Evolutionary conservation across 2,888 invertebrate species (phyloP).

Genomic region (Theretra japonica): DNA sequence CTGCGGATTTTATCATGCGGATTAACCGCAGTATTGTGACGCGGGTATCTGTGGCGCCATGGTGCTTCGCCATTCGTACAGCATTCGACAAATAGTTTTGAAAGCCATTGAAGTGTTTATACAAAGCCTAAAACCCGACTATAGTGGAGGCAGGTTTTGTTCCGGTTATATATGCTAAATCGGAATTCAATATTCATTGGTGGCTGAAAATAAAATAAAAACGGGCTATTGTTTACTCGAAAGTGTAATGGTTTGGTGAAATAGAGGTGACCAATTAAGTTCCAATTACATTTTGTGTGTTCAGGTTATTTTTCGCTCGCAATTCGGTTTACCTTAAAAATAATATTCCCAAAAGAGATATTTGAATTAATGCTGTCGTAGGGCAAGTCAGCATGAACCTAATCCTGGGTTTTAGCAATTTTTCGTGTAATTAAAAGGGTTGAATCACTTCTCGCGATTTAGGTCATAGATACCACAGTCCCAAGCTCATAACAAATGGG

Average conservation of each 20-base stretch:
- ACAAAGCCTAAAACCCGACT: slow-evolving; percentile 13
- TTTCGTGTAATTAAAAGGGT: slow-evolving; percentile 24
- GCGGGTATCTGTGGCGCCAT: slow-evolving; percentile 35
- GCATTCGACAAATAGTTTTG: slow-evolving; percentile 17
- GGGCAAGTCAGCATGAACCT: neutral
- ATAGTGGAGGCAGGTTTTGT: neutral
- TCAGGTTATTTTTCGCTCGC: no score
- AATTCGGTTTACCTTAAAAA: neutral
- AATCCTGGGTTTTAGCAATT: slow-evolving; percentile 10
- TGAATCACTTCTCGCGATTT: neutral
- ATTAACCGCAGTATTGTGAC: slow-evolving; percentile 42
- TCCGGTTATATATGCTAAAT: neutral
- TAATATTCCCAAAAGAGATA: neutral
- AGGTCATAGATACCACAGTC: slow-evolving; percentile 9
- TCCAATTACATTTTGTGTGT: no score
- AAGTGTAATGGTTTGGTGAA: no score
- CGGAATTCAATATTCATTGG: neutral
- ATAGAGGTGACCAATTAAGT: no score
- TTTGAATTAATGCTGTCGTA: slow-evolving; percentile 2
- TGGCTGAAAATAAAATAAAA: neutral
- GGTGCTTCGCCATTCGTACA: slow-evolving; percentile 31
- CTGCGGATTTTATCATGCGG: slow-evolving; percentile 41
- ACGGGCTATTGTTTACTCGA: no score
- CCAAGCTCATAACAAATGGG: slow-evolving; percentile 6
- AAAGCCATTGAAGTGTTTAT: slow-evolving; percentile 25